A percentile compares a stretch with the other conserved stretches of the same genome.
These are phyloP conservation scores for Ceyx cyanopectus DNA, from an alignment of 2,113 vertebrate genomes.

Conservation along the genomic window DNA sequence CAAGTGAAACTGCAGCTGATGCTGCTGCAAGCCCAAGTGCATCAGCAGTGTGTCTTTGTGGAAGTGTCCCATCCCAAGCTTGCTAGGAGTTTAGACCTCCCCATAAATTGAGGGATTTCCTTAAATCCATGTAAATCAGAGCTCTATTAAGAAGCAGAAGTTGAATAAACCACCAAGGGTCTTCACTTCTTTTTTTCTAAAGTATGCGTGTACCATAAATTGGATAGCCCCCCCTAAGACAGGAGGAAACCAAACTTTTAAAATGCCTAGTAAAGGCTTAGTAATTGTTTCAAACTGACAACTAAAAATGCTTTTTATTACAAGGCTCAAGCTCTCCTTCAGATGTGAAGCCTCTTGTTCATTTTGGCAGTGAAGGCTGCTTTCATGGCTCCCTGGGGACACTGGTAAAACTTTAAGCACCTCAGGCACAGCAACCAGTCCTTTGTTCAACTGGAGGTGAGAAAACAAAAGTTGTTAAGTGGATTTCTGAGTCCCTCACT, in stretches of 20 bases:
- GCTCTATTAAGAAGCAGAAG: neutral
- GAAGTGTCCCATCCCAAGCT: neutral
- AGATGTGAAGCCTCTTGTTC: slow-evolving; percentile 21
- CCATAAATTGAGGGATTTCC: neutral
- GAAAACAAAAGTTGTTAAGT: slow-evolving; percentile 13
- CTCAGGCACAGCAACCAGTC: slow-evolving; percentile 27
- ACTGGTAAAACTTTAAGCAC: slow-evolving; percentile 54
- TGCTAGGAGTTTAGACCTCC: neutral
- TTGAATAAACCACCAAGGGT: neutral
- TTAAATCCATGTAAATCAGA: neutral
- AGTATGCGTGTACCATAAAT: neutral
- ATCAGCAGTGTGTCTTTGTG: neutral
- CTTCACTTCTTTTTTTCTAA: neutral
- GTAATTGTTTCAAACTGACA: slow-evolving; percentile 54
- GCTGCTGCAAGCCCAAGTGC: neutral
- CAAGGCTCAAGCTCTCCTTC: neutral
- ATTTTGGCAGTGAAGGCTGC: slow-evolving; percentile 27
- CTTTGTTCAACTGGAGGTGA: neutral
- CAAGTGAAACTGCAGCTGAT: fast-evolving
- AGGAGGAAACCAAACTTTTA: neutral
- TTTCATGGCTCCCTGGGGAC: slow-evolving; percentile 22
- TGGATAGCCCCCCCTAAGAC: neutral
- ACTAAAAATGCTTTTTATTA: slow-evolving; percentile 28
- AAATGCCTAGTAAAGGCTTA: neutral
- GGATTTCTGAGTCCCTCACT: neutral